phyloP scores from a whole-genome alignment of 2,113 vertebrate genomes.

The Hippocampus barbouri region DNA sequence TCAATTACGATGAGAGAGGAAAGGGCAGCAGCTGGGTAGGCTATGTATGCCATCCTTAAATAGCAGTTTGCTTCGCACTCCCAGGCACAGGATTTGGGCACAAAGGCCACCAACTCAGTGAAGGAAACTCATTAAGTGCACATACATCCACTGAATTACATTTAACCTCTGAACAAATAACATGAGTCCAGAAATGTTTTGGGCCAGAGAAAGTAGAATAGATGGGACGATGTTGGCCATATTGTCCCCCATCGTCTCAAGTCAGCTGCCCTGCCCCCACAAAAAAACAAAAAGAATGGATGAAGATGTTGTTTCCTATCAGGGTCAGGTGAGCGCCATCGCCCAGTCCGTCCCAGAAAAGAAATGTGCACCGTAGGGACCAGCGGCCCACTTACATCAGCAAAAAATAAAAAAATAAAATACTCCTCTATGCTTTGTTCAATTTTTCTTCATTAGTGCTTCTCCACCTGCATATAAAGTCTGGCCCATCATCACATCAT shows the following conservation, averaged over 20 bases:
- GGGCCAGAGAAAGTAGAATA: neutral
- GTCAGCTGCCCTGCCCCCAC: constrained; percentile 6
- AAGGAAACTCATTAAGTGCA: constrained; percentile 32
- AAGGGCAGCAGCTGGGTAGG: constrained; percentile 60
- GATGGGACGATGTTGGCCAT: neutral
- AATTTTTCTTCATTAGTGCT: constrained; percentile 54
- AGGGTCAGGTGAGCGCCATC: constrained; percentile 65
- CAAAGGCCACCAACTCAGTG: constrained; percentile 33
- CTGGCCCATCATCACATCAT: neutral
- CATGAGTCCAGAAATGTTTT: too few species aligned
- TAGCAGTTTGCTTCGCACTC: constrained; percentile 50
- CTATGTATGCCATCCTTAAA: constrained; percentile 66
- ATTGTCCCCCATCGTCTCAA: too few species aligned
- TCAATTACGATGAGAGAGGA: constrained; percentile 58
- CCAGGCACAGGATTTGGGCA: constrained; percentile 23
- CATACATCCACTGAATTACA: neutral
- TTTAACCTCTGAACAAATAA: constrained; percentile 2
- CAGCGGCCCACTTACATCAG: constrained; percentile 70
- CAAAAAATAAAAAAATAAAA: constrained; percentile 42
- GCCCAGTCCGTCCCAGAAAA: constrained; percentile 72
- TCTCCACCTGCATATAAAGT: constrained; percentile 30
- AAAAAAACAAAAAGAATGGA: constrained; percentile 30
- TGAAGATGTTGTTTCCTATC: constrained; percentile 61
- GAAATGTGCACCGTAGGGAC: constrained; percentile 68
- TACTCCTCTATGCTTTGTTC: constrained; percentile 41